These are phyloP conservation scores for Coracias cyanogaster DNA, from an alignment of 2,797 vertebrate genomes.

Conservation along the genomic window DNA sequence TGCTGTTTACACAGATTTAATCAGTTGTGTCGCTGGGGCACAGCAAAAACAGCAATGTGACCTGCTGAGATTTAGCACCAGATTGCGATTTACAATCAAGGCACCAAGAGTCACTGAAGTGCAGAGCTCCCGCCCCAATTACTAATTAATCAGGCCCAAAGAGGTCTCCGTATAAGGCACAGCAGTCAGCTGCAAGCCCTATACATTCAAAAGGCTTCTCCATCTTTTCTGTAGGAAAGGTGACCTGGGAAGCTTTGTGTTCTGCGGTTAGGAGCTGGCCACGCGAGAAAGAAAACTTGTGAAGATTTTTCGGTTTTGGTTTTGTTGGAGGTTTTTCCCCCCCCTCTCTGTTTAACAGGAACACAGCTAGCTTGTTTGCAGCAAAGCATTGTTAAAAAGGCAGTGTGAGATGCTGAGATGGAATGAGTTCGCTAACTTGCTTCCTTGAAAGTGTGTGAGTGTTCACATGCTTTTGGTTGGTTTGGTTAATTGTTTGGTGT, in stretches of 20 bases:
- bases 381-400: slow-evolving; percentile 15
- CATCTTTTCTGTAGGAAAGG: slow-evolving; percentile 8
- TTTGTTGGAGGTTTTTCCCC: neutral
- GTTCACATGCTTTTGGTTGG: neutral
- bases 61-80: slow-evolving; percentile 78
- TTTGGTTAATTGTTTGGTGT: neutral
- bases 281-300: neutral
- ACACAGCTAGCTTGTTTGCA: neutral
- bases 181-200: slow-evolving; percentile 29
- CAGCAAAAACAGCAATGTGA: slow-evolving; percentile 77
- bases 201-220: slow-evolving; percentile 53
- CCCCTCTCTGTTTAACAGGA: neutral
- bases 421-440: neutral
- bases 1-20: slow-evolving; percentile 79
- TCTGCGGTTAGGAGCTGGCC: neutral
- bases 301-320: neutral
- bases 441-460: neutral
- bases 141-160: slow-evolving; percentile 83
- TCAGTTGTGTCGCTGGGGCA: slow-evolving; percentile 77
- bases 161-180: slow-evolving; percentile 71
- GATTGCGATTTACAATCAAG: slow-evolving; percentile 80
- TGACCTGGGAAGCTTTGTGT: neutral
- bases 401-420: neutral
- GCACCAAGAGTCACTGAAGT: slow-evolving; percentile 78
- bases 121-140: slow-evolving; percentile 74